A percentile compares a stretch with the other conserved stretches of the same genome.
Evolutionary conservation across 2,113 vertebrate genomes (phyloP).

Genomic region (Amphiprion ocellaris): DNA sequence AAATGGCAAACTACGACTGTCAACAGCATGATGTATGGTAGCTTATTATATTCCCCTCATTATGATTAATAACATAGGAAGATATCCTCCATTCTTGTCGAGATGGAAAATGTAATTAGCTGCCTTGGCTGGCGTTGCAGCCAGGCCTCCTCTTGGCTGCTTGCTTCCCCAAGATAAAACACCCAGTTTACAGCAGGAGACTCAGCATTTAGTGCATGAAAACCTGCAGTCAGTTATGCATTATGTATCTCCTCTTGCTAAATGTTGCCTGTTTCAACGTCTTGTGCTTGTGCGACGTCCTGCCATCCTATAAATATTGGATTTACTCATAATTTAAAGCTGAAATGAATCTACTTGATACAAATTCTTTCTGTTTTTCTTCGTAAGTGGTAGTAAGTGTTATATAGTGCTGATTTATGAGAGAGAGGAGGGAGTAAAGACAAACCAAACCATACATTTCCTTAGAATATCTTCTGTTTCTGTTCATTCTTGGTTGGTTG

Average conservation of each 20-base stretch:
- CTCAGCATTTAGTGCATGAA: constrained; percentile 17
- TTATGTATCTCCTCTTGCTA: constrained; percentile 16
- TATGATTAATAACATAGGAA: constrained; percentile 86
- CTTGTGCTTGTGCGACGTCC: background rate
- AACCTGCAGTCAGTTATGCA: constrained; percentile 32
- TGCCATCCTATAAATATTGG: background rate
- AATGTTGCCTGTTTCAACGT: constrained; percentile 4
- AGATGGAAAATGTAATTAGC: constrained; percentile 86
- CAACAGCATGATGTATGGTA: constrained; percentile 80
- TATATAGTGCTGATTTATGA: background rate
- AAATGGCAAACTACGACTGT: constrained; percentile 81
- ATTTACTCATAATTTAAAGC: background rate
- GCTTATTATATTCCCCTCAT: constrained; percentile 85
- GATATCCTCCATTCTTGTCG: constrained; percentile 81
- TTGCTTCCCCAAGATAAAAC: constrained; percentile 66
- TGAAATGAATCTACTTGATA: background rate
- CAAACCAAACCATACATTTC: background rate
- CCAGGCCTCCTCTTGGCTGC: constrained; percentile 67
- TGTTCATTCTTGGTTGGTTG: background rate
- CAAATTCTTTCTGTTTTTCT: background rate
- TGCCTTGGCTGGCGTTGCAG: constrained; percentile 72
- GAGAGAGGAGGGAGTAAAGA: background rate
- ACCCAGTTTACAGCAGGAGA: constrained; percentile 60
- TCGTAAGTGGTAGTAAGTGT: background rate
- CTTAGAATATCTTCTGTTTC: background rate